These are phyloP conservation scores for Coelopa pilipes DNA, from an alignment of 2,888 invertebrate genomes.

Conservation along the genomic window DNA sequence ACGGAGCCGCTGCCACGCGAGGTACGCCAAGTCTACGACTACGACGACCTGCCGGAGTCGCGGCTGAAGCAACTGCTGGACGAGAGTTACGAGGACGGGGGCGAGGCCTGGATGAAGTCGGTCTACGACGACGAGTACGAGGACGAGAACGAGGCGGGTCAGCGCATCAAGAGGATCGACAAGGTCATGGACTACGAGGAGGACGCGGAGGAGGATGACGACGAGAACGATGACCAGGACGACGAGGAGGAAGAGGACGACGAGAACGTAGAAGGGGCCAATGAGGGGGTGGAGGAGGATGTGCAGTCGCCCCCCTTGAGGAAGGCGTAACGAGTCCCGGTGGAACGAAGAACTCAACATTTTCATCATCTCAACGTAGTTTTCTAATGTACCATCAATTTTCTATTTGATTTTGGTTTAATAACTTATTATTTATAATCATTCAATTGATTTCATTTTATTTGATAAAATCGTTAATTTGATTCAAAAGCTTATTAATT, in stretches of 20 bases:
- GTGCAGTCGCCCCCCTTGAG: not conserved
- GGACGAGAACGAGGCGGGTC: conserved; percentile 34
- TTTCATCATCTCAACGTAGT: too few relatives aligned
- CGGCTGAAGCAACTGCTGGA: conserved; percentile 45
- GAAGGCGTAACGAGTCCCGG: conserved; percentile 4
- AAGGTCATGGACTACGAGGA: conserved; percentile 54
- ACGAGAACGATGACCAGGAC: conserved; percentile 46
- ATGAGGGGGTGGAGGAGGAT: conserved; percentile 35
- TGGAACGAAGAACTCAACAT: too few relatives aligned
- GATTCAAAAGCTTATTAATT: too few relatives aligned
- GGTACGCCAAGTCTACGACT: conserved; percentile 64
- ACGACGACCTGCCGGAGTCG: conserved; percentile 64
- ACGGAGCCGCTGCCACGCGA: conserved; percentile 57
- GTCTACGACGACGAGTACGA: conserved; percentile 19
- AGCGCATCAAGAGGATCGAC: conserved; percentile 57
- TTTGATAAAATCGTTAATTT: too few relatives aligned
- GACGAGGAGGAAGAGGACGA: conserved; percentile 37
- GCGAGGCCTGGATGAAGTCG: conserved; percentile 3
- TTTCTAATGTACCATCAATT: too few relatives aligned
- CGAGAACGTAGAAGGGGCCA: conserved; percentile 43
- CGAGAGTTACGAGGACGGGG: conserved; percentile 24
- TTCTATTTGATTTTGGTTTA: too few relatives aligned
- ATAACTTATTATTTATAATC: too few relatives aligned
- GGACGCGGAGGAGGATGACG: conserved; percentile 52
- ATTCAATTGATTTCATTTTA: too few relatives aligned